Conservation (phyloP, 2,797 vertebrate species). For the Enteromius fasciolatus region DNA sequence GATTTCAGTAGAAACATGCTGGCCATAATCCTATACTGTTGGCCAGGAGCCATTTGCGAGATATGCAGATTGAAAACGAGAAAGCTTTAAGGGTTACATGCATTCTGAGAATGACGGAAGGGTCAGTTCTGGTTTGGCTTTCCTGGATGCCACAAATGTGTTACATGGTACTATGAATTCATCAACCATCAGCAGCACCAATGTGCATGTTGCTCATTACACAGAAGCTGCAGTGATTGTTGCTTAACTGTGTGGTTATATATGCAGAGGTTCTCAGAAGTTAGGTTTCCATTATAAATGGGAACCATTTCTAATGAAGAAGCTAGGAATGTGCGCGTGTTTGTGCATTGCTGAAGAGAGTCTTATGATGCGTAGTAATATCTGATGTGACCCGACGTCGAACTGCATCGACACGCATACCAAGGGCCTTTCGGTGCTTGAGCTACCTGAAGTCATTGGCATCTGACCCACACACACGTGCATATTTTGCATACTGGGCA, state of each 20-base stretch:
- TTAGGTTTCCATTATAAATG: neutral
- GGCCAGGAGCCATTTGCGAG: conserved; percentile 3
- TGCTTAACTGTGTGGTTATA: conserved; percentile 24
- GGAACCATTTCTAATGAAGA: neutral
- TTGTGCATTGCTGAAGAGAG: neutral
- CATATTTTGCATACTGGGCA: conserved; percentile 17
- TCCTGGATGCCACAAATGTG: conserved; percentile 27
- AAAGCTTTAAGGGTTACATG: conserved; percentile 10
- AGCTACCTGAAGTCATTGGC: neutral
- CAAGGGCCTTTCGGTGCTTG: conserved; percentile 17
- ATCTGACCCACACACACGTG: neutral
- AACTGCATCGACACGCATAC: neutral
- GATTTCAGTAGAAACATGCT: neutral
- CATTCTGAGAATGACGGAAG: conserved; percentile 26
- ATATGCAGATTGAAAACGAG: conserved; percentile 9
- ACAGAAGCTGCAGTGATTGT: neutral
- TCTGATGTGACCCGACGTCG: neutral
- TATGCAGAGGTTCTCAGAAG: conserved; percentile 36
- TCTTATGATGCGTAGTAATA: neutral
- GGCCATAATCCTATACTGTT: conserved; percentile 1
- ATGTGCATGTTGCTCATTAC: conserved; percentile 38
- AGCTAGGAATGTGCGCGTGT: neutral
- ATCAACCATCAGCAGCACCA: conserved; percentile 36
- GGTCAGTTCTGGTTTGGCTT: conserved; percentile 8
- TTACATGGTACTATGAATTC: conserved; percentile 26